Percentiles rank a stretch among this genome's conserved stretches.
Evolutionary conservation across 1,140 invertebrate genomes (phyloP).

Genomic region (Drosophila lacertosa): DNA sequence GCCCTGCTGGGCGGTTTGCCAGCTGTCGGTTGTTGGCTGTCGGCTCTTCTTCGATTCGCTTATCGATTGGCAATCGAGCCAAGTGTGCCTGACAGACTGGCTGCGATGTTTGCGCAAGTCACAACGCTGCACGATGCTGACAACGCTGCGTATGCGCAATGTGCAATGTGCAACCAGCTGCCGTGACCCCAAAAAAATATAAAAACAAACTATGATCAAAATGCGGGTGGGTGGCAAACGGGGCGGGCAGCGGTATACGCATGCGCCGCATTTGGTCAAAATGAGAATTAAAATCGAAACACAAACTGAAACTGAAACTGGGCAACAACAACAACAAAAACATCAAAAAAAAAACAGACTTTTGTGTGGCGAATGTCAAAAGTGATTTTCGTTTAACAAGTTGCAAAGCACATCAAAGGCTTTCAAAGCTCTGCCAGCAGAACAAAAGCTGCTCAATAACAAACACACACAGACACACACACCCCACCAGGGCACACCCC

Average conservation of each 20-base stretch:
- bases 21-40: constrained; percentile 7
- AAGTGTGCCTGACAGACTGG: no score
- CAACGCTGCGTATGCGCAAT: constrained; percentile 63
- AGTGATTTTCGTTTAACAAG: constrained; percentile 68
- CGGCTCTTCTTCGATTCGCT: constrained; percentile 10
- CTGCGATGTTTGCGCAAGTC: constrained; percentile 35
- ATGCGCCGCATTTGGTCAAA: not conserved
- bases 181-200: constrained; percentile 69
- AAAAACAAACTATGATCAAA: constrained; percentile 34
- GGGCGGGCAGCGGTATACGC: not conserved
- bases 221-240: not conserved
- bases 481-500: not conserved
- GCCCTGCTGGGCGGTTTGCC: constrained; percentile 41
- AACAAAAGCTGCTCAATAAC: constrained; percentile 43
- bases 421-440: constrained; percentile 22
- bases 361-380: constrained; percentile 65
- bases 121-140: constrained; percentile 5
- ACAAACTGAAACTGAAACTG: constrained; percentile 17
- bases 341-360: constrained; percentile 35
- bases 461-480: not conserved
- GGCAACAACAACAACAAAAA: not conserved
- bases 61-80: constrained; percentile 37
- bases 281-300: constrained; percentile 9
- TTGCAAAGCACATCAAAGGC: constrained; percentile 33
- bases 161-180: constrained; percentile 42